phyloP scores from a whole-genome alignment of 2,888 invertebrate species.

The Ormyrus labotus region DNA sequence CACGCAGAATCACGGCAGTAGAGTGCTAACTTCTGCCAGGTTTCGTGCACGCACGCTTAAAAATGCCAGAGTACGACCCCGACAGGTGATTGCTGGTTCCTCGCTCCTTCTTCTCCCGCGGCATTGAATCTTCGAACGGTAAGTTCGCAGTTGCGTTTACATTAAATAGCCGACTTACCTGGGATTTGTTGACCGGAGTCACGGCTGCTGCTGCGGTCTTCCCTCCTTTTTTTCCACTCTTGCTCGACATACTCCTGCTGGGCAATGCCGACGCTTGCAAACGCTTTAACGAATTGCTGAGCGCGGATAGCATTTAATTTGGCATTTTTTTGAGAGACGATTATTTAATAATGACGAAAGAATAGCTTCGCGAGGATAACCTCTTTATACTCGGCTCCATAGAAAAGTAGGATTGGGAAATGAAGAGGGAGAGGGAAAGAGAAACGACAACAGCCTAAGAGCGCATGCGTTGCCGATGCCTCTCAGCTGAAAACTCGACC shows the following conservation, averaged over 20 bases:
- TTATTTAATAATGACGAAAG: too few species aligned
- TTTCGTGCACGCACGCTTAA: constrained; percentile 55
- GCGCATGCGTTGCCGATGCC: constrained; percentile 35
- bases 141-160: constrained; percentile 32
- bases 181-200: constrained; percentile 52
- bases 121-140: constrained; percentile 18
- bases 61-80: constrained; percentile 67
- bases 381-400: constrained; percentile 23
- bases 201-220: constrained; percentile 60
- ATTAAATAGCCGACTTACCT: constrained; percentile 60
- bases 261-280: neutral
- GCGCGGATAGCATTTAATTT: constrained; percentile 11
- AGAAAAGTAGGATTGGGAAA: neutral
- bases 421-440: neutral
- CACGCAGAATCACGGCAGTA: neutral
- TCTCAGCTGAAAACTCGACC: too few species aligned
- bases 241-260: constrained; percentile 39
- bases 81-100: constrained; percentile 65
- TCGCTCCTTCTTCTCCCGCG: neutral
- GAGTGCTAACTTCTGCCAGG: neutral
- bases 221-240: constrained; percentile 64
- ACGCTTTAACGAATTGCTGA: neutral
- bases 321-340: constrained; percentile 6
- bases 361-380: constrained; percentile 13
- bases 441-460: constrained; percentile 18